phyloP scores from a whole-genome alignment of 2,797 vertebrate species.

The Centroberyx gerrardi region DNA sequence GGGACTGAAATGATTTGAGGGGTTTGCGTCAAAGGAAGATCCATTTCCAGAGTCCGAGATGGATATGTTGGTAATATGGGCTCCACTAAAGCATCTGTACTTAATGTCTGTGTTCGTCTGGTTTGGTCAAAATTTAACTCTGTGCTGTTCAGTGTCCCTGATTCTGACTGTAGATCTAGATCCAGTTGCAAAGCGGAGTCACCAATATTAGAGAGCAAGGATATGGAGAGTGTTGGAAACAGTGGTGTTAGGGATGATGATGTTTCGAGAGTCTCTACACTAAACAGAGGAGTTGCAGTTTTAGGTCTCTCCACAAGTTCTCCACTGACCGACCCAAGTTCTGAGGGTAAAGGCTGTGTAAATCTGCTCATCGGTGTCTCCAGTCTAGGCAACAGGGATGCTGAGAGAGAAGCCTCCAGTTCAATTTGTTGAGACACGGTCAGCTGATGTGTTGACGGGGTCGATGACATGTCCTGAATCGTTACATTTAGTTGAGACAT shows the following conservation, averaged over 20 bases:
- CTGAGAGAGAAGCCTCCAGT: conserved; percentile 24
- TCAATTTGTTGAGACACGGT: conserved; percentile 24
- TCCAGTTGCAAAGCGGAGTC: conserved; percentile 4
- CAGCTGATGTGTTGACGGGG: conserved; percentile 25
- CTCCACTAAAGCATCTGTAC: neutral
- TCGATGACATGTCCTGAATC: conserved; percentile 30
- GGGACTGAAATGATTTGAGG: neutral
- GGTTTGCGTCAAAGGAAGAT: conserved; percentile 5
- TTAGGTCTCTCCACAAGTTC: conserved; percentile 1
- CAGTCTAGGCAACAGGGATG: neutral
- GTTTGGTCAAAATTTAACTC: neutral
- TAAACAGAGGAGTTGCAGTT: conserved; percentile 2
- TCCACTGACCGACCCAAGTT: neutral
- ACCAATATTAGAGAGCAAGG: neutral
- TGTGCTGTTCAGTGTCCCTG: neutral
- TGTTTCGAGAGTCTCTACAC: neutral
- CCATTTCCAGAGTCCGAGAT: neutral
- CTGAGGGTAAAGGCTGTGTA: conserved; percentile 27
- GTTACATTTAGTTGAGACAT: conserved; percentile 29
- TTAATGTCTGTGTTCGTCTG: neutral
- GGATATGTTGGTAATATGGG: neutral
- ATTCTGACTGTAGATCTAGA: neutral
- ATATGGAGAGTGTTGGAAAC: neutral
- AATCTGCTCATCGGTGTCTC: neutral
- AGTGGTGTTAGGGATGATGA: neutral